These are phyloP conservation scores for Galago senegalensis DNA, from an alignment of 2,797 vertebrate species.

Conservation along the genomic window DNA sequence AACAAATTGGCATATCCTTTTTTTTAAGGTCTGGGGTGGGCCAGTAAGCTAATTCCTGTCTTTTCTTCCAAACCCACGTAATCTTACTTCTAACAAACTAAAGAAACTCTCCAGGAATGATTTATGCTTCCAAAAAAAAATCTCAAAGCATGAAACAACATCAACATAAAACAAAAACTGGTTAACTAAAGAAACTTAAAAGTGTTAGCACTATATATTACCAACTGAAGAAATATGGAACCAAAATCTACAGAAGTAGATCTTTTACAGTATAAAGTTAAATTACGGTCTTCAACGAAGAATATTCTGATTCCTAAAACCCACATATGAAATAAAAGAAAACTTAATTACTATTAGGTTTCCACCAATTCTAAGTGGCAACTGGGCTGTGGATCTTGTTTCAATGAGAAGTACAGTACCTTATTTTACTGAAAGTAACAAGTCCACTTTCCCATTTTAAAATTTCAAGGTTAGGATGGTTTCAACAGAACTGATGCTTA, in stretches of 20 bases:
- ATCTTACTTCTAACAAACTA: constrained; percentile 16
- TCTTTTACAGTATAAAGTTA: background rate
- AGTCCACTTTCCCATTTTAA: background rate
- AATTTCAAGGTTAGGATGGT: constrained; percentile 14
- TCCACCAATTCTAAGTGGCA: background rate
- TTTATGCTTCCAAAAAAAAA: constrained; percentile 24
- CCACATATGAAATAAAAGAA: constrained; percentile 18
- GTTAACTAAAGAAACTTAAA: background rate
- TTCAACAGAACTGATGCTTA: constrained; percentile 66
- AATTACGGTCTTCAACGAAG: background rate
- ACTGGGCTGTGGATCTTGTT: background rate
- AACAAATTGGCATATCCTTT: background rate
- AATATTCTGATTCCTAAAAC: constrained; percentile 16
- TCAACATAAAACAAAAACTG: background rate
- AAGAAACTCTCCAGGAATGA: background rate
- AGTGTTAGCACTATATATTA: background rate
- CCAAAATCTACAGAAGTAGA: constrained; percentile 46
- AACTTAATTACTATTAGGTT: constrained; percentile 3
- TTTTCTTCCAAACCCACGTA: constrained; percentile 53
- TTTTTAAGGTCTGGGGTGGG: background rate
- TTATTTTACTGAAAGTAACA: background rate
- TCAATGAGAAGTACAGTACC: constrained; percentile 10
- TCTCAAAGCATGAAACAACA: constrained; percentile 8
- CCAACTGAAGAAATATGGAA: background rate
- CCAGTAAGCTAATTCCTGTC: background rate